A percentile compares a stretch with the other conserved stretches of the same genome.
These are phyloP conservation scores for Micromesistius poutassou DNA, from an alignment of 2,797 vertebrate genomes.

Conservation along the genomic window DNA sequence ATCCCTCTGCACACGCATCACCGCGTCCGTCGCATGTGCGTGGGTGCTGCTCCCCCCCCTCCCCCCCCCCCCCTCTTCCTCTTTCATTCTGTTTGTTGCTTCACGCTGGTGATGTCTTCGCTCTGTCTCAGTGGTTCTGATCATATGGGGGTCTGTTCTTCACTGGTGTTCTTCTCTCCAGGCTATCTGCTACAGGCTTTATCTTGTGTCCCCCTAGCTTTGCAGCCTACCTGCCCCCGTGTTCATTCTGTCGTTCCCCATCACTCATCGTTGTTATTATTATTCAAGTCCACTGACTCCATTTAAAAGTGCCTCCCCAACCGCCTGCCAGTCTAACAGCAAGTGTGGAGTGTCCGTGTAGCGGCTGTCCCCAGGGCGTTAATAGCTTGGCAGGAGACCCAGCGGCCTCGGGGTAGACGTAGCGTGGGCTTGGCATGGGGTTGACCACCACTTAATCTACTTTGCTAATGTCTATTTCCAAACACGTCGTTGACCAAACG, in stretches of 20 bases:
- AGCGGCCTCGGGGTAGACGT: background rate
- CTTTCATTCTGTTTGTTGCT: background rate
- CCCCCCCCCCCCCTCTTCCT: background rate
- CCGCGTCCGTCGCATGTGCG: constrained; percentile 56
- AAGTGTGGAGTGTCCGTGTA: constrained; percentile 47
- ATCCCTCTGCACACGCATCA: constrained; percentile 63
- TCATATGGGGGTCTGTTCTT: background rate
- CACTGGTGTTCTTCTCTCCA: background rate
- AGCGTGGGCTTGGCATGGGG: background rate
- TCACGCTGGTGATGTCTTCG: background rate
- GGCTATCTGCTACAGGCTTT: background rate
- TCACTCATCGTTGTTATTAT: background rate
- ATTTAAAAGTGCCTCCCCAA: background rate
- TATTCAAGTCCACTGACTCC: background rate
- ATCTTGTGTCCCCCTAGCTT: background rate
- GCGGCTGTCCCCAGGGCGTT: constrained; percentile 20
- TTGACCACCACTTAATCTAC: background rate
- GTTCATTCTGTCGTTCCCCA: background rate
- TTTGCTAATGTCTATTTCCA: constrained; percentile 5
- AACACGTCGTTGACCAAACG: background rate
- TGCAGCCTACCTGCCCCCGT: background rate
- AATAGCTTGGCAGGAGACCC: background rate
- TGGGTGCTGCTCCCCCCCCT: constrained; percentile 20
- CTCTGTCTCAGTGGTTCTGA: background rate
- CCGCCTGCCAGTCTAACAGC: constrained; percentile 47